Evolutionary conservation across 2,888 invertebrate genomes (phyloP), one percentile per base, ranked within the genome.

Genomic region (Micoletzkya japonica): DNA sequence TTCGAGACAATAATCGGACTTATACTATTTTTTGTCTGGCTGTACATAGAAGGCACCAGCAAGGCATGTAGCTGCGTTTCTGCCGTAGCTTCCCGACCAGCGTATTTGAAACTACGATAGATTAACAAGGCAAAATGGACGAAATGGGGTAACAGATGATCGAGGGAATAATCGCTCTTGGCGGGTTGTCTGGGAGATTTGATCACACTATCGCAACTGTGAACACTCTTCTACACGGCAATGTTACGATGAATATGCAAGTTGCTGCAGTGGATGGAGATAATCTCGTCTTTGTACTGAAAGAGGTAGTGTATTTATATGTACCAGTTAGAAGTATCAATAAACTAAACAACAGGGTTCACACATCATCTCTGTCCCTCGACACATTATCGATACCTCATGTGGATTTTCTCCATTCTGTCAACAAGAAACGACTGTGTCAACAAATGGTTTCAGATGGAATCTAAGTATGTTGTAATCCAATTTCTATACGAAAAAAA

Each of bases 151-250:
- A n/a, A n/a, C n/a, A n/a, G n/a, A n/a, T n/a, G n/a, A n/a, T n/a
- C n/a, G n/a, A n/a, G n/a, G n/a, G n/a, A n/a, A n/a, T n/a, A n/a
- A n/a, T n/a, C n/a, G n/a, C n/a, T n/a, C n/a, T n/a, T n/a, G n/a
- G n/a, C n/a, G n/a, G n/a, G n/a, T n/a, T n/a, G n/a, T n/a, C n/a
- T 39, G 59, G 82, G 0, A 75, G 83, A 14, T 82, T 83, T 73
- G 83, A 83, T 68, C 83, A 83, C 72, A 77, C 78, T 0, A 71
- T 83, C 71, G 75, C 78, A 0, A 76, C 80, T 2, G 32, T 83
- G 28, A 79, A 81, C 32, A 74, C 79, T 1, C 52, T 83, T 26
- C 57, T 77, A 36, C 28, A 17, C 37, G 14, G 36, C 24, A 58
- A 14, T 24, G 7, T 24, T 20, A 17, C 17, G 28, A 24, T n/a